Evolutionary conservation across 2,888 invertebrate genomes (phyloP).

Genomic region (Podotricha telesiphe): DNA sequence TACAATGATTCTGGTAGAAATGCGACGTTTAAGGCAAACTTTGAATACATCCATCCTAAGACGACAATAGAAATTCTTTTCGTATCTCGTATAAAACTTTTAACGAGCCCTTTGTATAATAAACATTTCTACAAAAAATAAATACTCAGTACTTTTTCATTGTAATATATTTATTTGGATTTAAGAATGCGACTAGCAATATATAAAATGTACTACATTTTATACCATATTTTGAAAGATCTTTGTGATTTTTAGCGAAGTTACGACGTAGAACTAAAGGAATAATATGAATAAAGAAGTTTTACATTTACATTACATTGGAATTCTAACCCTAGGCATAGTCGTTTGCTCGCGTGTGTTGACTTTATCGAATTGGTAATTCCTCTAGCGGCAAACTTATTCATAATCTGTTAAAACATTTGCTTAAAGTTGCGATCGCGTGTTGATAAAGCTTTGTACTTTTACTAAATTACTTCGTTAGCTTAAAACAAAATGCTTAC

Average conservation of each 20-base stretch:
- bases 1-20: slow-evolving; percentile 35
- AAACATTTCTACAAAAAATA: slow-evolving; percentile 25
- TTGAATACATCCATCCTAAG: slow-evolving; percentile 36
- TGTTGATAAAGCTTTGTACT: slow-evolving; percentile 30
- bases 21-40: slow-evolving; percentile 39
- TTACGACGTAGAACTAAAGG: background rate
- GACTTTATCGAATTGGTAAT: slow-evolving; percentile 54
- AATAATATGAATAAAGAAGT: background rate
- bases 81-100: slow-evolving; percentile 38
- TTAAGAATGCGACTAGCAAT: background rate
- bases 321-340: slow-evolving; percentile 18
- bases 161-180: slow-evolving; percentile 2
- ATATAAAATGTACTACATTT: background rate
- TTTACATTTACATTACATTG: slow-evolving; percentile 4
- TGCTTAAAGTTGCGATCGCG: slow-evolving; percentile 43
- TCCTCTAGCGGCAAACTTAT: slow-evolving; percentile 38
- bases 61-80: slow-evolving; percentile 40
- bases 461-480: slow-evolving; percentile 33
- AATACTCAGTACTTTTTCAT: slow-evolving; percentile 1
- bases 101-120: slow-evolving; percentile 38
- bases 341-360: slow-evolving; percentile 50
- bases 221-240: background rate
- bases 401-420: slow-evolving; percentile 43
- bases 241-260: background rate
- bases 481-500: slow-evolving; percentile 18